phyloP scores from a whole-genome alignment of 2,888 invertebrate genomes.

The Anticlea derivata region DNA sequence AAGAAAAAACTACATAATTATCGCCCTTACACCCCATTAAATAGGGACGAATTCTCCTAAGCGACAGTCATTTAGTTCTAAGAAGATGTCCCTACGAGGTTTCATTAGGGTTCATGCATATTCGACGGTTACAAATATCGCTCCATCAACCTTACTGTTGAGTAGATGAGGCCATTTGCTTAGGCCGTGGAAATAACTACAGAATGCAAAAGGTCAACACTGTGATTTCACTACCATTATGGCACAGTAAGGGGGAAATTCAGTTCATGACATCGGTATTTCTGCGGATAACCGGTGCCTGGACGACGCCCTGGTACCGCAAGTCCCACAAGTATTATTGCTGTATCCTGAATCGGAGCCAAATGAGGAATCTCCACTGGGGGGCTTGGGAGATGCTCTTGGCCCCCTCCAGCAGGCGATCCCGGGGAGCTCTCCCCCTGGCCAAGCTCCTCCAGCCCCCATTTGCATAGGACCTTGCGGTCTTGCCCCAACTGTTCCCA shows the following conservation, averaged over 20 bases:
- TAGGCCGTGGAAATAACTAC: conserved; percentile 69
- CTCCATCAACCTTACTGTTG: conserved; percentile 45
- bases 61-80: conserved; percentile 58
- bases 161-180: conserved; percentile 66
- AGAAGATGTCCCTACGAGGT: conserved; percentile 66
- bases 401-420: conserved; percentile 85
- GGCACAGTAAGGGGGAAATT: conserved; percentile 43
- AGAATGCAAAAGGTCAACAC: conserved; percentile 56
- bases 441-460: conserved; percentile 87
- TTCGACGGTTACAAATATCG: conserved; percentile 53
- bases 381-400: conserved; percentile 83
- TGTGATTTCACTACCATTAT: conserved; percentile 18
- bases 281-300: conserved; percentile 77
- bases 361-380: conserved; percentile 89
- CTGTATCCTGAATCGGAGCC: conserved; percentile 94
- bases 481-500: conserved; percentile 86
- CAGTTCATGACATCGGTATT: conserved; percentile 78
- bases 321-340: conserved; percentile 90
- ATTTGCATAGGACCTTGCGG: conserved; percentile 70
- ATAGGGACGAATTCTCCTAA: conserved; percentile 52
- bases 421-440: conserved; percentile 85
- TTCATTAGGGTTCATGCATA: conserved; percentile 50
- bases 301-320: conserved; percentile 85
- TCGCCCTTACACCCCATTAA: conserved; percentile 40
- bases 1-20: conserved; percentile 37